phyloP scores from a whole-genome alignment of 2,888 invertebrate species.

The Neoaliturus tenellus region DNA sequence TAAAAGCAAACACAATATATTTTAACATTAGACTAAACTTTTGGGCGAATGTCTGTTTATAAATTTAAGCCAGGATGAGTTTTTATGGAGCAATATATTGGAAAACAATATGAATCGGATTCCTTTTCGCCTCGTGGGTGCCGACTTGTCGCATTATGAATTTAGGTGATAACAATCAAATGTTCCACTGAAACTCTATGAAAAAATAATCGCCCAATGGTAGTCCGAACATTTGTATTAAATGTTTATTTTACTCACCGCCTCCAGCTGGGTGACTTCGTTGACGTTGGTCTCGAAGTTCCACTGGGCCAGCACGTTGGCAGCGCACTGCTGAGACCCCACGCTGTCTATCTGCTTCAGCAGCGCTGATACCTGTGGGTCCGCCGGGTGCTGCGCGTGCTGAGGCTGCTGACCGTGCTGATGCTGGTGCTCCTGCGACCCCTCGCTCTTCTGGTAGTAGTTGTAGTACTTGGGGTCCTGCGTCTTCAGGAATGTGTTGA shows the following conservation, averaged over 20 bases:
- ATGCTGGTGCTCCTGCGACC: constrained; percentile 44
- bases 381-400: constrained; percentile 57
- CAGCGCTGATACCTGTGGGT: constrained; percentile 75
- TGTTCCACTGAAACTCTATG: no score
- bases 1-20: no score
- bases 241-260: constrained; percentile 88
- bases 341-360: constrained; percentile 84
- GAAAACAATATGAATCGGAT: no score
- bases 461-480: constrained; percentile 64
- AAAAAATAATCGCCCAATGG: no score
- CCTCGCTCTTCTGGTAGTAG: constrained; percentile 51
- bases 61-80: no score
- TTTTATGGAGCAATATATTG: no score
- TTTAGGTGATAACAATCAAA: no score
- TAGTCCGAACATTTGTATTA: no score
- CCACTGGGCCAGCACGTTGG: constrained; percentile 93
- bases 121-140: no score
- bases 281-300: constrained; percentile 92
- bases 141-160: no score
- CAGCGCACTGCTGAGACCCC: constrained; percentile 87
- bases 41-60: no score
- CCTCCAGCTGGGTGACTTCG: constrained; percentile 87
- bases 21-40: no score
- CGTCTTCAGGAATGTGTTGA: constrained; percentile 62
- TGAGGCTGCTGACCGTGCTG: constrained; percentile 53